phyloP scores from a whole-genome alignment of 2,797 vertebrate species.

The Aeoliscus strigatus region DNA sequence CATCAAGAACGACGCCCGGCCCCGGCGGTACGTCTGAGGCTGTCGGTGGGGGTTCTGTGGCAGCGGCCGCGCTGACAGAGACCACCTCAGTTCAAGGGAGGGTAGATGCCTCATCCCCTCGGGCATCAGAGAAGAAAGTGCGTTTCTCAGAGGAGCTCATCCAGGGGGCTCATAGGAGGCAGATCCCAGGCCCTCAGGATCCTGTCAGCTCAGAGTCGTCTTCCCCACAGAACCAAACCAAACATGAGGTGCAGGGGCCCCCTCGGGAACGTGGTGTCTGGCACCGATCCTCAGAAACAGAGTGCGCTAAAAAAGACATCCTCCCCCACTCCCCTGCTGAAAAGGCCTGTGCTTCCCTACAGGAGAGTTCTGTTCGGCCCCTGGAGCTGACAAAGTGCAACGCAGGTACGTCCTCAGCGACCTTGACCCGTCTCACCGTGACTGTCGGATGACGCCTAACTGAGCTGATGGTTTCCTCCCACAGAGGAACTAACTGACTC shows the following conservation, averaged over 20 bases:
- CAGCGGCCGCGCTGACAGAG: slow-evolving; percentile 13
- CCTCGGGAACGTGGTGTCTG: slow-evolving; percentile 20
- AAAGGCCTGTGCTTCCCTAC: slow-evolving; percentile 33
- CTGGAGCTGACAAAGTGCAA: slow-evolving; percentile 63
- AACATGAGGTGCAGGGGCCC: slow-evolving; percentile 18
- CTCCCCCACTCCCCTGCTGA: slow-evolving; percentile 24
- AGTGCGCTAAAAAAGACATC: slow-evolving; percentile 40
- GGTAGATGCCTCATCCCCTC: slow-evolving; percentile 26
- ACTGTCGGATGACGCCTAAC: not conserved
- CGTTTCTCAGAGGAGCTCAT: slow-evolving; percentile 70
- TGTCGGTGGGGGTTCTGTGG: slow-evolving; percentile 7
- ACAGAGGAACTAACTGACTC: slow-evolving; percentile 74
- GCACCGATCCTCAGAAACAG: slow-evolving; percentile 37
- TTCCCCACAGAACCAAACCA: slow-evolving; percentile 30
- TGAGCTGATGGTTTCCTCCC: slow-evolving; percentile 28
- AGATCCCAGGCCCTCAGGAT: slow-evolving; percentile 27
- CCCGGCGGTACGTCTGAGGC: slow-evolving; percentile 33
- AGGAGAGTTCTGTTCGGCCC: slow-evolving; percentile 37
- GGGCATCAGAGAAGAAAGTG: slow-evolving; percentile 71
- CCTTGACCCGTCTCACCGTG: not conserved
- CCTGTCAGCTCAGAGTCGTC: slow-evolving; percentile 35
- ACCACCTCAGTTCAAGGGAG: slow-evolving; percentile 14
- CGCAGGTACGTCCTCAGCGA: slow-evolving; percentile 52
- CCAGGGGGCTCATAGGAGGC: slow-evolving; percentile 32
- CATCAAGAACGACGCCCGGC: slow-evolving; percentile 31